Conservation (phyloP, 2,113 vertebrate species). For the Pseudopodoces humilis region DNA sequence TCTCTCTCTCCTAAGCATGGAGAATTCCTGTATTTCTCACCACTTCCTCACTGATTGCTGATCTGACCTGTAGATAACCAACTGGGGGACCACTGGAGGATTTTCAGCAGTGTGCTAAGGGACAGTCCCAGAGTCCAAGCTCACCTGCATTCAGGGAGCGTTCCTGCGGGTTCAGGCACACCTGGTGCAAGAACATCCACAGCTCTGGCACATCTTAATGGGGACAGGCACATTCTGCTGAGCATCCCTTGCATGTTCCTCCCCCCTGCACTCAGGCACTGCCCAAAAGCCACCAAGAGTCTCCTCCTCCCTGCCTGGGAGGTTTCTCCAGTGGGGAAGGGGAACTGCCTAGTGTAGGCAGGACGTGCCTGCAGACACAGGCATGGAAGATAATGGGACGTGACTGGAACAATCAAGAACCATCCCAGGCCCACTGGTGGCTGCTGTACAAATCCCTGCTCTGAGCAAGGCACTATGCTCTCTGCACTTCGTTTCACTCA, state of each 20-base stretch:
- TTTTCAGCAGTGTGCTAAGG: neutral
- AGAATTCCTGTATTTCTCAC: neutral
- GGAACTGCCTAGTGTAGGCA: neutral
- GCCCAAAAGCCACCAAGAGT: neutral
- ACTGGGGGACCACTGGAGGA: neutral
- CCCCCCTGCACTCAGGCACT: neutral
- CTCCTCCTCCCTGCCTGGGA: neutral
- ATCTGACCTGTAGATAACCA: neutral
- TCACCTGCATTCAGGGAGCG: neutral
- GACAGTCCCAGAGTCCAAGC: neutral
- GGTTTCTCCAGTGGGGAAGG: neutral
- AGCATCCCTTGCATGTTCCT: neutral
- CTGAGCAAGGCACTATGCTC: neutral
- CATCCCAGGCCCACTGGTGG: neutral
- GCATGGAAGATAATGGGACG: neutral
- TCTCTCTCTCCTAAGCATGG: neutral
- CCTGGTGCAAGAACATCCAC: neutral
- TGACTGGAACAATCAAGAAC: constrained; percentile 6
- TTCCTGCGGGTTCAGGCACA: neutral
- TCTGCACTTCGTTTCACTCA: neutral
- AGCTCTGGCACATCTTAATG: neutral
- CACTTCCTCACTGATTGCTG: neutral
- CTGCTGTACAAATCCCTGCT: constrained; percentile 37
- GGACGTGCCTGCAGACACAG: neutral
- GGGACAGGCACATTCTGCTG: fast-evolving